phyloP scores from a whole-genome alignment of 2,888 invertebrate genomes.

The Tinea semifulvella region DNA sequence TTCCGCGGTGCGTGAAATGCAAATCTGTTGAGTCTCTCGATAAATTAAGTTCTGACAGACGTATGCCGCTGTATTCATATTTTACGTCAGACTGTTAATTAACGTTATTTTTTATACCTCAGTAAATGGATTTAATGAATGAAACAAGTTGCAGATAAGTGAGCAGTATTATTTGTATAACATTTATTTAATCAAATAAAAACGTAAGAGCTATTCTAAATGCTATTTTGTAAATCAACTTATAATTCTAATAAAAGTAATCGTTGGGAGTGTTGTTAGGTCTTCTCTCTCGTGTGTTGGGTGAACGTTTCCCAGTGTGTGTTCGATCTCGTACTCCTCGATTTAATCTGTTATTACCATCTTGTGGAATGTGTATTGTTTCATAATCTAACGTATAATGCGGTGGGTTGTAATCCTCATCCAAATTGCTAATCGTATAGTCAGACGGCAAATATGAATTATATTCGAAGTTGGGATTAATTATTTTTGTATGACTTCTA shows the following conservation, averaged over 20 bases:
- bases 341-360: slow-evolving; percentile 8
- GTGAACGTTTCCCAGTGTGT: slow-evolving; percentile 4
- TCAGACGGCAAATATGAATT: slow-evolving; percentile 10
- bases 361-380: slow-evolving; percentile 14
- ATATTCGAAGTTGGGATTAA: slow-evolving; percentile 31
- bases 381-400: slow-evolving; percentile 12
- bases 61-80: slow-evolving; percentile 1
- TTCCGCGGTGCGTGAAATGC: slow-evolving; percentile 7
- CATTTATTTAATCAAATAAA: background rate
- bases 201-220: slow-evolving; percentile 2
- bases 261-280: slow-evolving; percentile 1
- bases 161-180: background rate
- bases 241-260: slow-evolving; percentile 5
- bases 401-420: slow-evolving; percentile 8
- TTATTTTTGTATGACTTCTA: slow-evolving; percentile 34
- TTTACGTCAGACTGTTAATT: background rate
- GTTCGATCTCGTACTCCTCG: background rate
- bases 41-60: slow-evolving; percentile 10
- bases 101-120: too few relatives aligned
- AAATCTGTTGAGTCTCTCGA: background rate
- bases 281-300: slow-evolving; percentile 1
- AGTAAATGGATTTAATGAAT: background rate
- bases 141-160: background rate
- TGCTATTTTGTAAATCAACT: slow-evolving; percentile 7
- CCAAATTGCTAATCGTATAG: slow-evolving; percentile 11